Conservation (phyloP, 2,888 invertebrate species). For the Conomelus anceps region DNA sequence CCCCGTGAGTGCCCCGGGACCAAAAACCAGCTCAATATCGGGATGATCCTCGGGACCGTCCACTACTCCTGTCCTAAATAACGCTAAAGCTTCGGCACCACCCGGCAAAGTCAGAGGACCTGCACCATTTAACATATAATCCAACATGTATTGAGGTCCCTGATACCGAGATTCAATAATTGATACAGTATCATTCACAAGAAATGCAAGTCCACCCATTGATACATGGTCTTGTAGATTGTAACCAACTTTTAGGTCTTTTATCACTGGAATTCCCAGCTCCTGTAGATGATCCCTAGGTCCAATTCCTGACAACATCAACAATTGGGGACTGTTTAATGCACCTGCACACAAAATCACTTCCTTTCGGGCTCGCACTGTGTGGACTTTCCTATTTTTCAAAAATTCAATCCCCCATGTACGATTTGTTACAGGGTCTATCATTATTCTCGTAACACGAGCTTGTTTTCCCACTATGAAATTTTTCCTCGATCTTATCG, state of each 20-base stretch:
- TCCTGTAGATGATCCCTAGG: slow-evolving; percentile 41
- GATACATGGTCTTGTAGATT: slow-evolving; percentile 44
- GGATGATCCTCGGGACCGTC: slow-evolving; percentile 38
- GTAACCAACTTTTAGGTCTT: slow-evolving; percentile 43
- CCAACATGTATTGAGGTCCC: slow-evolving; percentile 38
- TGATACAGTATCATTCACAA: slow-evolving; percentile 37
- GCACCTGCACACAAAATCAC: slow-evolving; percentile 81
- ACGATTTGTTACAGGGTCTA: slow-evolving; percentile 53
- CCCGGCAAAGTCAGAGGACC: slow-evolving; percentile 44
- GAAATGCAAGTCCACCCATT: slow-evolving; percentile 41
- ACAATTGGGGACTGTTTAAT: slow-evolving; percentile 80
- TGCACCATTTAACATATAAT: slow-evolving; percentile 39
- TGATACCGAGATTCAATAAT: slow-evolving; percentile 35
- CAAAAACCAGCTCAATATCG: slow-evolving; percentile 48
- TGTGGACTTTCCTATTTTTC: slow-evolving; percentile 44
- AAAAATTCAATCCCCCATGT: slow-evolving; percentile 64
- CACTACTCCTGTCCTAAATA: slow-evolving; percentile 43
- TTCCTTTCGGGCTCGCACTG: slow-evolving; percentile 61
- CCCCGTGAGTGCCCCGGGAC: slow-evolving; percentile 45
- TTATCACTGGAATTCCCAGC: slow-evolving; percentile 41
- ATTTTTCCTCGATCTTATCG: slow-evolving; percentile 54
- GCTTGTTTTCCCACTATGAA: slow-evolving; percentile 57
- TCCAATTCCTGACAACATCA: slow-evolving; percentile 74
- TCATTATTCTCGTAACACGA: slow-evolving; percentile 56
- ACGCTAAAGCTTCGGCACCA: slow-evolving; percentile 45